Evolutionary conservation across 2,113 vertebrate species (phyloP).

Genomic region (Natator depressus): DNA sequence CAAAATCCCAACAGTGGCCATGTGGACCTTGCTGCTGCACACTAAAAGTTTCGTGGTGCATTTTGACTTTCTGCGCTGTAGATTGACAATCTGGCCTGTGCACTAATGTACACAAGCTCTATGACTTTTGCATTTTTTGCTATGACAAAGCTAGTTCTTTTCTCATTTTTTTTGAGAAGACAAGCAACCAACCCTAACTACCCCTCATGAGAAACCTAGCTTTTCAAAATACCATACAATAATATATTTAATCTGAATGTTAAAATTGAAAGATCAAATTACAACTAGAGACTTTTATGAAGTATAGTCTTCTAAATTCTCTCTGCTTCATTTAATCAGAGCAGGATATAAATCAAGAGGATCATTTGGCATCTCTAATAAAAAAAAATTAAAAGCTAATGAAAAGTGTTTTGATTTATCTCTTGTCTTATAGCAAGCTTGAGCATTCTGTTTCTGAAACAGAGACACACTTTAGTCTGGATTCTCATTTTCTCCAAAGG

Average conservation of each 20-base stretch:
- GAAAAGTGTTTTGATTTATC: neutral
- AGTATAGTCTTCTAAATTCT: neutral
- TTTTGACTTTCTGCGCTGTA: neutral
- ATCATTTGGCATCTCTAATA: neutral
- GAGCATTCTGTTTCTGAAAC: neutral
- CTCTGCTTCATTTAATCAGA: neutral
- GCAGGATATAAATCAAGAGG: neutral
- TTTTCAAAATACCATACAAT: neutral
- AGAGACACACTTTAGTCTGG: neutral
- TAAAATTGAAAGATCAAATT: neutral
- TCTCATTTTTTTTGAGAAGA: constrained; percentile 11
- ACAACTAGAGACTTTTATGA: neutral
- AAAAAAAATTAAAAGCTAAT: neutral
- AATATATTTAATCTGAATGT: neutral
- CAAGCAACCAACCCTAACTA: neutral
- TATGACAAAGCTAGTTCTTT: neutral
- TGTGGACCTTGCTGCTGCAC: neutral
- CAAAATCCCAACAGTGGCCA: neutral
- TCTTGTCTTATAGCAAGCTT: neutral
- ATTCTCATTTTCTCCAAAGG: neutral
- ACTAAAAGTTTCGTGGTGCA: neutral
- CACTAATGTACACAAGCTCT: neutral
- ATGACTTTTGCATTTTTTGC: neutral
- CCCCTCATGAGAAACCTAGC: neutral
- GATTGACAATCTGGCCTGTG: neutral